These are phyloP conservation scores for Chelonus formosanus DNA, from an alignment of 2,888 invertebrate species.

Conservation along the genomic window DNA sequence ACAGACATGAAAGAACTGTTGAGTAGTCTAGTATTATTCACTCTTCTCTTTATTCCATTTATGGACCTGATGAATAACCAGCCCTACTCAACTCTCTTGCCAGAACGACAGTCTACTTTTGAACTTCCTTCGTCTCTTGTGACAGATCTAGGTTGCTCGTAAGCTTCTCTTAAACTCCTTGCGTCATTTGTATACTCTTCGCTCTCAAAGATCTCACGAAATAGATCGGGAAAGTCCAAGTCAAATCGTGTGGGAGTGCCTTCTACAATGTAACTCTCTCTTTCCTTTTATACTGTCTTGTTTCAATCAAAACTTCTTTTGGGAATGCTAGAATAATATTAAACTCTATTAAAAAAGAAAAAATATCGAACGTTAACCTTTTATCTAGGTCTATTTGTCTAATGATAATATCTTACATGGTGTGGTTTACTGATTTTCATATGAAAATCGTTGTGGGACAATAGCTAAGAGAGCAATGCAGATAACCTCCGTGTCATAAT, in stretches of 20 bases:
- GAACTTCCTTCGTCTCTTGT: constrained; percentile 43
- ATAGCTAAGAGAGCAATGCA: constrained; percentile 21
- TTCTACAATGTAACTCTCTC: constrained; percentile 2
- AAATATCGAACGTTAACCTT: not conserved
- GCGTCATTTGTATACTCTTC: constrained; percentile 17
- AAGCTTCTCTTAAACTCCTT: constrained; percentile 23
- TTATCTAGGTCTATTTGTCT: constrained; percentile 14
- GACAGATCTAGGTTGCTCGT: constrained; percentile 59
- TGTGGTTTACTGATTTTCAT: constrained; percentile 24
- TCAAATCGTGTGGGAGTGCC: constrained; percentile 4
- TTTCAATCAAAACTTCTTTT: constrained; percentile 3
- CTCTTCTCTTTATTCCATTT: constrained; percentile 33
- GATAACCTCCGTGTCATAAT: constrained; percentile 34
- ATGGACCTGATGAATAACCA: constrained; percentile 52
- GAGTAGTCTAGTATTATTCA: constrained; percentile 36
- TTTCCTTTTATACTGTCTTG: not conserved
- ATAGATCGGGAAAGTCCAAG: constrained; percentile 4
- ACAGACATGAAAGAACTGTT: not conserved
- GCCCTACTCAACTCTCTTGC: constrained; percentile 26
- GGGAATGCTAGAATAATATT: not conserved
- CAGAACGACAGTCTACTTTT: constrained; percentile 32
- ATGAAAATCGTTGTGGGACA: constrained; percentile 33
- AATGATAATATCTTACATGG: constrained; percentile 25
- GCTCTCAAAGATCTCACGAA: constrained; percentile 25
- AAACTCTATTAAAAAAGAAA: too few species aligned